Base-by-base conservation (phyloP, 2,888 invertebrate species). In the Leucania comma region DNA sequence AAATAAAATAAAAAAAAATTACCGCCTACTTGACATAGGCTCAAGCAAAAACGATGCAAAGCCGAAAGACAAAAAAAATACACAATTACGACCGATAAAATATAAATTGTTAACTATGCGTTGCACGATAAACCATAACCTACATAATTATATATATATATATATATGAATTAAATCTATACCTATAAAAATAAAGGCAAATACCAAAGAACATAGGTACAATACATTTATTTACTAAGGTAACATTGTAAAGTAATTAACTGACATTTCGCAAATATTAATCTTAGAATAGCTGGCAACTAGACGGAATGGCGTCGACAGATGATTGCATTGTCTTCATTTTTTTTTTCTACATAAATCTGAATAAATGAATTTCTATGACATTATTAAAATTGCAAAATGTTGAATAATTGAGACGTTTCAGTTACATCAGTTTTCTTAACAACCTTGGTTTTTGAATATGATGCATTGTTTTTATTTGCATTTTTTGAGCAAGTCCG, bases 241-340 rank as follows among this genome's bases (percentile, higher is more conserved):
- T 57, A 51, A 81, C 72, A 72, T 72, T 69, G 72, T 46, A 50
- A 50, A 62, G 61, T 51, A 82, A 68, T 71, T 68, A 68, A 42
- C 35, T 17, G 20, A 53, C 57, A 83, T 84, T 72, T 69, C 35
- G 72, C 64, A 69, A 80, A 77, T 77, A 59, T 68, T 57, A 59
- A 71, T 63, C 46, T 56, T 38, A 4, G 29, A 29, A 29, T 29
- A 50, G 32, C 66, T 29, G n/a, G 50, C 61, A 71, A 60, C 68
- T 46, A 84, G 80, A 81, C 74, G 51, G 72, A 78, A 74, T 75
- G 84, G 82, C 76, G 79, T 53, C 75, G 35, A 57, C 35, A 14
- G 35, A 70, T 46, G 46, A 72, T 68, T 74, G 61, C 72, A 73
- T 71, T 75, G 70, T 71, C 59, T 80, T 78, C n/a, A n/a, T n/a